Percentiles rank a stretch among this genome's conserved stretches.
phyloP scores from a whole-genome alignment of 2,113 vertebrate species.

The Climacteris rufus region DNA sequence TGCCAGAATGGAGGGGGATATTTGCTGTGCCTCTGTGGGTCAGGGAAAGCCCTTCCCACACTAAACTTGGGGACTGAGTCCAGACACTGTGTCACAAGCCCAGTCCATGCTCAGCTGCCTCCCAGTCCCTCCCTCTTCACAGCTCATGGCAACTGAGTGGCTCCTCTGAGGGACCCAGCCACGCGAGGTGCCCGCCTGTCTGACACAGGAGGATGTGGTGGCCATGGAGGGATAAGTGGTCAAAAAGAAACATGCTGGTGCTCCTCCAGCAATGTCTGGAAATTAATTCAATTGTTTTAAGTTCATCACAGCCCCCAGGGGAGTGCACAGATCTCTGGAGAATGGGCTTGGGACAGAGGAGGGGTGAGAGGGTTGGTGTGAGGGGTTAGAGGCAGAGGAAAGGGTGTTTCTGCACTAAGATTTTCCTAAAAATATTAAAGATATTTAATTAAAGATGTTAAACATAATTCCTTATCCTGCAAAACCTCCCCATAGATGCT shows the following conservation, averaged over 20 bases:
- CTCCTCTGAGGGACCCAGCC: neutral
- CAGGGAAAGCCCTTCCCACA: neutral
- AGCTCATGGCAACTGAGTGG: neutral
- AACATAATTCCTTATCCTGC: neutral
- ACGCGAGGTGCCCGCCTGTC: rapidly evolving
- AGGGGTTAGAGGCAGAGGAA: neutral
- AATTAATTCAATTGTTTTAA: neutral
- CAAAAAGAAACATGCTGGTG: neutral
- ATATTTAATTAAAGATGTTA: neutral
- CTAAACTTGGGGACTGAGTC: neutral
- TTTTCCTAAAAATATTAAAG: neutral
- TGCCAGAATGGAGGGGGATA: neutral
- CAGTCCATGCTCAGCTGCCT: neutral
- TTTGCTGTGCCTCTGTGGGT: neutral
- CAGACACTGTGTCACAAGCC: neutral
- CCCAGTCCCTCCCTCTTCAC: neutral
- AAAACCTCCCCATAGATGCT: neutral
- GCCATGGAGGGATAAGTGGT: neutral
- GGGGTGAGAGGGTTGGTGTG: neutral
- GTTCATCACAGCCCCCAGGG: neutral
- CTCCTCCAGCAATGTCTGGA: neutral
- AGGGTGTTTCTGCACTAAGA: neutral
- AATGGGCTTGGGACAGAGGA: neutral
- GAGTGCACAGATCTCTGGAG: neutral
- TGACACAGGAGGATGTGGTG: neutral